These are phyloP conservation scores for Bombyx mori DNA, from an alignment of 1,140 invertebrate species.

Conservation along the genomic window DNA sequence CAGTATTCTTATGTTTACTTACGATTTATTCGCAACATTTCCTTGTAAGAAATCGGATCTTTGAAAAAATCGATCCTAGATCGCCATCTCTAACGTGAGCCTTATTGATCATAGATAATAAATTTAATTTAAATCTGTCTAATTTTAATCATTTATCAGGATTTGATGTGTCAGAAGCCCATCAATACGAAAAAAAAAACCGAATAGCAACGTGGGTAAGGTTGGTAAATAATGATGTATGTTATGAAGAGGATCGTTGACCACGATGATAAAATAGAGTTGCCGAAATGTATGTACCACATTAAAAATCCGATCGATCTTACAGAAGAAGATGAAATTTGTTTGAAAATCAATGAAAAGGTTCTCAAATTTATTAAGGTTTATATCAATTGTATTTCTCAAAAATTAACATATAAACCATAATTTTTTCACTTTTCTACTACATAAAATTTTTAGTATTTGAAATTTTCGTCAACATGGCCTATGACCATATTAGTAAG, in stretches of 20 bases:
- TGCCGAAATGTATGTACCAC: conserved; percentile 75
- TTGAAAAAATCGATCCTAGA: not conserved
- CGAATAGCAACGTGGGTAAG: too few species aligned
- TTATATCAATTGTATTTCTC: conserved; percentile 58
- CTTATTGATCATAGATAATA: not conserved
- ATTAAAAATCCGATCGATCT: conserved; percentile 72
- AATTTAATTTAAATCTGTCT: not conserved
- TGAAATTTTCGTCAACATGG: too few species aligned
- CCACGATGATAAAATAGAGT: conserved; percentile 54
- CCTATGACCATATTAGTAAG: too few species aligned
- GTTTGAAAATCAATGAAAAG: conserved; percentile 75
- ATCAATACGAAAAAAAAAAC: too few species aligned
- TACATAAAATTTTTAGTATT: too few species aligned
- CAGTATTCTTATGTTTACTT: too few species aligned
- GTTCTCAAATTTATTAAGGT: conserved; percentile 81
- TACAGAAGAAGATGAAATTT: conserved; percentile 51
- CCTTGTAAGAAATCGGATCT: too few species aligned
- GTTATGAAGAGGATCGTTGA: conserved; percentile 69
- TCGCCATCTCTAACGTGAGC: not conserved
- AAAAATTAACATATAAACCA: too few species aligned
- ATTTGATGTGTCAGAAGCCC: not conserved
- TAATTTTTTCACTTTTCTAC: too few species aligned
- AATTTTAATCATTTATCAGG: not conserved
- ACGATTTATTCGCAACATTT: too few species aligned
- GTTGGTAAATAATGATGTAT: conserved; percentile 65